A percentile compares a stretch with the other conserved stretches of the same genome.
Conservation (phyloP, 2,888 invertebrate genomes). For the Sinhomidia bicolor region DNA sequence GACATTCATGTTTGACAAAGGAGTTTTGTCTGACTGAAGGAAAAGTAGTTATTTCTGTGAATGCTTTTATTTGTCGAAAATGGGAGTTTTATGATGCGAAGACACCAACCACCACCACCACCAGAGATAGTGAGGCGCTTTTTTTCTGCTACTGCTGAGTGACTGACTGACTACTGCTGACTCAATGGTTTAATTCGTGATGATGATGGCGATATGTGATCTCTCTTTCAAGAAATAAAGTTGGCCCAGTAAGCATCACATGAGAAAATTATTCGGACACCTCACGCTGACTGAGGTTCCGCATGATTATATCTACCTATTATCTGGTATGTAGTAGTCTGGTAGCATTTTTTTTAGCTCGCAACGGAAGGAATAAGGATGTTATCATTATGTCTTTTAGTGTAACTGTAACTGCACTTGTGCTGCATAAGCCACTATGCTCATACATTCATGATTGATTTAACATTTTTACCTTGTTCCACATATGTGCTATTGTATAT, state of each 20-base stretch:
- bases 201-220: conserved; percentile 29
- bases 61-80: conserved; percentile 39
- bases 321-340: neutral
- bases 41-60: conserved; percentile 23
- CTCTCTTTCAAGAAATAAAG: conserved; percentile 1
- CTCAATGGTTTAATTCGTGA: conserved; percentile 40
- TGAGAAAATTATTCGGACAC: conserved; percentile 30
- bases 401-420: neutral
- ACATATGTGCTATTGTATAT: too few species aligned
- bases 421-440: conserved; percentile 14
- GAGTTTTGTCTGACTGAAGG: neutral
- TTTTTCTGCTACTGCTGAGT: conserved; percentile 6
- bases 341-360: neutral
- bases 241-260: conserved; percentile 27
- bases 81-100: conserved; percentile 22
- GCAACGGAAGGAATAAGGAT: conserved; percentile 5
- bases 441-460: neutral
- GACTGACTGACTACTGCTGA: conserved; percentile 35
- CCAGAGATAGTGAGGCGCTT: neutral
- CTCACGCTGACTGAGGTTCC: conserved; percentile 36
- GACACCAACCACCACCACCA: too few species aligned
- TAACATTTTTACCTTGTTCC: conserved; percentile 18
- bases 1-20: conserved; percentile 12
- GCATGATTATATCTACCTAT: neutral
- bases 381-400: too few species aligned